Conservation (phyloP, 2,113 vertebrate genomes). For the Ictidomys tridecemlineatus region DNA sequence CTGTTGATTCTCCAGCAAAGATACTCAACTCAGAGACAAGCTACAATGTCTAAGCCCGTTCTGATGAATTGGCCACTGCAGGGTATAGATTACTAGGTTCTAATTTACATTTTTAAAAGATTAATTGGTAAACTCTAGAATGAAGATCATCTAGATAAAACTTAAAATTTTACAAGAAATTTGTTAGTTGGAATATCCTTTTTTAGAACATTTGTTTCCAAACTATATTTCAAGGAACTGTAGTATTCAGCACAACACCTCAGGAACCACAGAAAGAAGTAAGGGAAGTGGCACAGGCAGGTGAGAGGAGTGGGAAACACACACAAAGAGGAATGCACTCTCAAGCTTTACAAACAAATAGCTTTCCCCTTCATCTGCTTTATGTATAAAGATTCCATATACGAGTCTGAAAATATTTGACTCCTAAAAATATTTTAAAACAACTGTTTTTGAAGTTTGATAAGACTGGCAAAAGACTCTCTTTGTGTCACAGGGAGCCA, state of each 20-base stretch:
- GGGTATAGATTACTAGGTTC: background rate
- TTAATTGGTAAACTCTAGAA: background rate
- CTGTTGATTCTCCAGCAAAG: background rate
- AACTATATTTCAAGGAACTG: conserved; percentile 5
- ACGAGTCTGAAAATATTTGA: background rate
- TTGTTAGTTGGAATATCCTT: background rate
- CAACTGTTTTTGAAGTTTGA: background rate
- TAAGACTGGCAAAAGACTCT: background rate
- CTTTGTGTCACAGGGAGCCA: background rate
- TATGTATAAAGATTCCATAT: background rate
- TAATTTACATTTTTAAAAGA: background rate
- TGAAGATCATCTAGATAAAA: conserved; percentile 21
- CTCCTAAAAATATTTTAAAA: conserved; percentile 39
- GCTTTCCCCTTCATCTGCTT: background rate
- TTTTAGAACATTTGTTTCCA: conserved; percentile 12
- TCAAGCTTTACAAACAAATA: conserved; percentile 13
- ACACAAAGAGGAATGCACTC: background rate
- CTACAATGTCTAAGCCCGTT: background rate
- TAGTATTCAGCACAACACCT: background rate
- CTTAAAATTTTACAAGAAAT: background rate
- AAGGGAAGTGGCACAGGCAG: background rate
- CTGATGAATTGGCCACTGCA: background rate
- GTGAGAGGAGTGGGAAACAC: background rate
- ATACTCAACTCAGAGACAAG: background rate
- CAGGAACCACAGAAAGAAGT: conserved; percentile 1